Percentiles rank a stretch among this genome's conserved stretches.
Evolutionary conservation across 2,888 invertebrate species (phyloP).

Genomic region (Ectemnius cavifrons): DNA sequence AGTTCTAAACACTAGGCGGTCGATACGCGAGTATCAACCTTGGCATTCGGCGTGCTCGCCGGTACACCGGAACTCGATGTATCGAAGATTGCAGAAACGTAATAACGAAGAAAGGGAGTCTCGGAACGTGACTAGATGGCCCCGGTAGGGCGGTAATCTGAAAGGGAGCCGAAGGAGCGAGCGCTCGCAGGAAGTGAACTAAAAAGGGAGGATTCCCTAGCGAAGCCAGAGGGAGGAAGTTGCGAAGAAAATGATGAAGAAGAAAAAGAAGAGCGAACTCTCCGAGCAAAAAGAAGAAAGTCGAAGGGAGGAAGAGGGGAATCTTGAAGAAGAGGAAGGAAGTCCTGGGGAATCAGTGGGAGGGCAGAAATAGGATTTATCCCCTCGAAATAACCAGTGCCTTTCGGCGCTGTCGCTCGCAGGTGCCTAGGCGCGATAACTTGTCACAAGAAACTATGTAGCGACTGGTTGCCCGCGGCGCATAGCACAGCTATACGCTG

Average conservation of each 20-base stretch:
- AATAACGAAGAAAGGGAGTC: neutral
- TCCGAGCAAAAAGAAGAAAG: neutral
- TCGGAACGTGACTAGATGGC: neutral
- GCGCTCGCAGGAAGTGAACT: neutral
- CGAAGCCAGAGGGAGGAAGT: neutral
- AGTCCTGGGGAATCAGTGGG: conserved; percentile 11
- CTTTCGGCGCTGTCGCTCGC: conserved; percentile 47
- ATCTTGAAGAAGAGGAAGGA: conserved; percentile 15
- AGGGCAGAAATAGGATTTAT: conserved; percentile 44
- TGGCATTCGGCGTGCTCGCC: no score
- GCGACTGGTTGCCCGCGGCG: conserved; percentile 29
- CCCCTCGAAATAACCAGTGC: conserved; percentile 44
- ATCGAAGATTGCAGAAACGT: conserved; percentile 12
- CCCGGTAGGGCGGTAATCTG: no score
- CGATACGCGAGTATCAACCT: no score
- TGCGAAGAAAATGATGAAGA: neutral
- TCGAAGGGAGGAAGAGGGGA: neutral
- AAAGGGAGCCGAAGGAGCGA: neutral
- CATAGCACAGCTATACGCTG: neutral
- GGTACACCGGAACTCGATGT: neutral
- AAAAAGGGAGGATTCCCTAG: neutral
- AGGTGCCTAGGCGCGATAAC: conserved; percentile 44
- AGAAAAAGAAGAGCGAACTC: neutral
- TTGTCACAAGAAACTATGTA: conserved; percentile 50
- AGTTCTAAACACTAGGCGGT: no score